Conservation (phyloP, 2,797 vertebrate species). For the Loris lydekkerianus region DNA sequence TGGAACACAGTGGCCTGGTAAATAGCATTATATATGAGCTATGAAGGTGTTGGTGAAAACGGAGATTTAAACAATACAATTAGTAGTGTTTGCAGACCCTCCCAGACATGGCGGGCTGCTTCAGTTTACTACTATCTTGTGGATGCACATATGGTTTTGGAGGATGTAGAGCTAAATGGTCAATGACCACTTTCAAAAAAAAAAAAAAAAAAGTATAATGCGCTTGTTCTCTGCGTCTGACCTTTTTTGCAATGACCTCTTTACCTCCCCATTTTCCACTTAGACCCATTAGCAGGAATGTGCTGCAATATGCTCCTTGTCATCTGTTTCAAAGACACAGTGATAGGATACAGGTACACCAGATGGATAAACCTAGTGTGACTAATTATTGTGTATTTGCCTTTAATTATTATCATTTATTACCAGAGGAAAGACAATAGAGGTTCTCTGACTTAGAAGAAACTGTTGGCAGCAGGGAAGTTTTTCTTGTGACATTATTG, state of each 20-base stretch:
- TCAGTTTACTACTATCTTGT: constrained; percentile 35
- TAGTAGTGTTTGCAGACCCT: not conserved
- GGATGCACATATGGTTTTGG: constrained; percentile 74
- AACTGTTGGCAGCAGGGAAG: constrained; percentile 88
- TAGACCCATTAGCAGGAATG: constrained; percentile 89
- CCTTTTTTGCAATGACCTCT: constrained; percentile 83
- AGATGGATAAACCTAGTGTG: constrained; percentile 96
- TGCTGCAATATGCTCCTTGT: constrained; percentile 91
- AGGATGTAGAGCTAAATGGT: constrained; percentile 71
- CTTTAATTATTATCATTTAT: constrained; percentile 97
- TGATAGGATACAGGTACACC: constrained; percentile 92
- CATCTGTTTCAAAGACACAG: constrained; percentile 91
- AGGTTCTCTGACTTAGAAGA: constrained; percentile 89
- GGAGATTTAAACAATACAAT: not conserved
- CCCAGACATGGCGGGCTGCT: not conserved
- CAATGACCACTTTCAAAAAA: constrained; percentile 26
- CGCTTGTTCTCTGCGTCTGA: constrained; percentile 70
- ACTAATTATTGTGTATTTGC: constrained; percentile 96
- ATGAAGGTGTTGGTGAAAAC: not conserved
- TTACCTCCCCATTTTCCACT: constrained; percentile 85
- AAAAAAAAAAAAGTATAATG: constrained; percentile 22
- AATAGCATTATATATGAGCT: not conserved
- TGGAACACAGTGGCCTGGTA: not conserved
- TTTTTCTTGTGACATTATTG: constrained; percentile 71
- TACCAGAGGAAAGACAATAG: constrained; percentile 93